Evolutionary conservation across 2,113 vertebrate species (phyloP), one percentile per base, ranked within the genome.

Genomic region (Spermophilus dauricus): DNA sequence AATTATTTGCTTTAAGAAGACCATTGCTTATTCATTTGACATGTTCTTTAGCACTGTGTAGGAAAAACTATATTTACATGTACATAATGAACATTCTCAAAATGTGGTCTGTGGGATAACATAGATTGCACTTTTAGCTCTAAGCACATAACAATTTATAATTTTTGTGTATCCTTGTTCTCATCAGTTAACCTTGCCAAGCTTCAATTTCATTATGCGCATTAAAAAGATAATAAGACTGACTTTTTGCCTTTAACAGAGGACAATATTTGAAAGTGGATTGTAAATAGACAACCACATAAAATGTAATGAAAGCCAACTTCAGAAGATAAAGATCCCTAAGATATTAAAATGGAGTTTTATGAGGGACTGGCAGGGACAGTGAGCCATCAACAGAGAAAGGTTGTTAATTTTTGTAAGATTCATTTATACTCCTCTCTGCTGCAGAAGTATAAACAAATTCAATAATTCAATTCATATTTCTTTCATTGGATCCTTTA

Each of bases 231-330:
- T 77, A 82, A 17, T 77, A 95, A 75, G 82, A 78, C 22, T 70
- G 69, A 91, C 42, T 93, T 95, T 94, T 81, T 0, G 0, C 45
- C 69, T 95, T 91, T 93, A 75, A 83, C 11, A 89, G 51, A 93
- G 39, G 17, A 75, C 96, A 86, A 95, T 83, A 87, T 86, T 93
- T 96, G 93, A 89, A 95, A 91, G 14, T 86, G 30, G 2, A 5
- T 37, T 95, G 37, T 91, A 97, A 96, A 93, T n/a, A 91, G 86
- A 14, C 56, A 95, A 86, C 63, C 86, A 95, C 13, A 84, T 89
- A 97, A 97, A 96, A 89, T 39, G 34, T 83, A 86, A 93, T 89
- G 42, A 95, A 97, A 91, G 48, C 26, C 63, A 97, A 76, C 89
- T 58, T 96, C 69, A 93, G 69, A 89, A 93, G 70, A 93, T 69